These are phyloP conservation scores for Empis stercorea DNA, from an alignment of 2,888 invertebrate species.

Conservation along the genomic window DNA sequence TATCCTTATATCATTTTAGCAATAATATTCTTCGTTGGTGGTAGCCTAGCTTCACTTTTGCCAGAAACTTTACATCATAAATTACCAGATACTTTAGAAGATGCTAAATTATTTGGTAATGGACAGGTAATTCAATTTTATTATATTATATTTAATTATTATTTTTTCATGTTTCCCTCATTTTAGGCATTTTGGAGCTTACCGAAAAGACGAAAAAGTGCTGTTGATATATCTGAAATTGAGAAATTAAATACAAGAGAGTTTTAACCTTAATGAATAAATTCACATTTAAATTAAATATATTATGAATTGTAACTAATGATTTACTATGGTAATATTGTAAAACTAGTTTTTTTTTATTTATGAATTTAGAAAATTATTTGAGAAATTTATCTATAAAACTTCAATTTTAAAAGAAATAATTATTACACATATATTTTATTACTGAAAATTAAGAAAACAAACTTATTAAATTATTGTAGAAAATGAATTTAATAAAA, in stretches of 20 bases:
- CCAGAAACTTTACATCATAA: constrained; percentile 51
- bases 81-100: constrained; percentile 50
- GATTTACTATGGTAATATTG: too few relatives aligned
- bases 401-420: too few relatives aligned
- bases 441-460: too few relatives aligned
- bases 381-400: too few relatives aligned
- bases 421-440: too few relatives aligned
- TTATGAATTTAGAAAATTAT: too few relatives aligned
- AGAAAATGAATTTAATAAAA: too few relatives aligned
- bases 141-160: neutral
- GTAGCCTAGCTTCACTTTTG: constrained; percentile 39
- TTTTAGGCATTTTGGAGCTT: constrained; percentile 35
- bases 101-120: constrained; percentile 45
- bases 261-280: neutral
- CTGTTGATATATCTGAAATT: constrained; percentile 11
- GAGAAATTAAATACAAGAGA: constrained; percentile 20
- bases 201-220: constrained; percentile 24
- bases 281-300: too few relatives aligned
- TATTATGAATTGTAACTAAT: too few relatives aligned
- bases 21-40: constrained; percentile 36
- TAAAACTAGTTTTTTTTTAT: too few relatives aligned
- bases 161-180: neutral
- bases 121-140: constrained; percentile 26
- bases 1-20: constrained; percentile 37
- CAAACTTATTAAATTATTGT: too few relatives aligned